phyloP scores from a whole-genome alignment of 2,888 invertebrate genomes.

The Cynaeus angustus region DNA sequence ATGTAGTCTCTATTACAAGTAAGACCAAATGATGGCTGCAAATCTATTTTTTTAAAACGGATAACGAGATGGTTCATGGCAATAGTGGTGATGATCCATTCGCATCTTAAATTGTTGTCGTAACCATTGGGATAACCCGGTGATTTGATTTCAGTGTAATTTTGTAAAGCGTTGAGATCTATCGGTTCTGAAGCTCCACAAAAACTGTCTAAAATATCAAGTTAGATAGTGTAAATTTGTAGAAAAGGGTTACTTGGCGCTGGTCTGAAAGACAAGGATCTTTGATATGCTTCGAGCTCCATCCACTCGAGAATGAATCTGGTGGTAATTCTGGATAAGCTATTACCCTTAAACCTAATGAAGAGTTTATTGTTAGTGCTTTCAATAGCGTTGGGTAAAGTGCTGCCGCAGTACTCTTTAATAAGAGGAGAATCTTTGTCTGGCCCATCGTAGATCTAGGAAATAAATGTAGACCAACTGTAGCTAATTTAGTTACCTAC shows the following conservation, averaged over 20 bases:
- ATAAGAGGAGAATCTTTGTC: constrained; percentile 78
- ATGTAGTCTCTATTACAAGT: constrained; percentile 79
- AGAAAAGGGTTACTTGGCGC: too few relatives aligned
- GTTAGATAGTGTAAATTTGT: too few relatives aligned
- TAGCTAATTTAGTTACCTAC: constrained; percentile 7
- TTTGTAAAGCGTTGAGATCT: constrained; percentile 54
- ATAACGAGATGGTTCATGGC: constrained; percentile 78
- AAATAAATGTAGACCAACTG: constrained; percentile 47
- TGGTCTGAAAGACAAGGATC: neutral
- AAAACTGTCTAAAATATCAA: neutral
- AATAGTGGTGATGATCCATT: constrained; percentile 81
- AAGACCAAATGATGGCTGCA: constrained; percentile 73
- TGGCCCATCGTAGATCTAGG: constrained; percentile 83
- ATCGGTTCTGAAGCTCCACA: constrained; percentile 53
- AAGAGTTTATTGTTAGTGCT: constrained; percentile 80
- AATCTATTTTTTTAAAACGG: constrained; percentile 73
- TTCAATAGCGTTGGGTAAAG: constrained; percentile 73
- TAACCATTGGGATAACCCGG: constrained; percentile 87
- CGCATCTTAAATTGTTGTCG: constrained; percentile 77
- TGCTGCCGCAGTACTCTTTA: constrained; percentile 74
- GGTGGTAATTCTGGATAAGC: constrained; percentile 69
- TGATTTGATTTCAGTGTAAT: constrained; percentile 74
- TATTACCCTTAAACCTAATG: constrained; percentile 71
- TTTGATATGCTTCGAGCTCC: neutral
- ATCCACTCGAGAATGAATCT: constrained; percentile 73